Base-by-base conservation (phyloP, 2,888 invertebrate species). In the Metacarcinus magister region DNA sequence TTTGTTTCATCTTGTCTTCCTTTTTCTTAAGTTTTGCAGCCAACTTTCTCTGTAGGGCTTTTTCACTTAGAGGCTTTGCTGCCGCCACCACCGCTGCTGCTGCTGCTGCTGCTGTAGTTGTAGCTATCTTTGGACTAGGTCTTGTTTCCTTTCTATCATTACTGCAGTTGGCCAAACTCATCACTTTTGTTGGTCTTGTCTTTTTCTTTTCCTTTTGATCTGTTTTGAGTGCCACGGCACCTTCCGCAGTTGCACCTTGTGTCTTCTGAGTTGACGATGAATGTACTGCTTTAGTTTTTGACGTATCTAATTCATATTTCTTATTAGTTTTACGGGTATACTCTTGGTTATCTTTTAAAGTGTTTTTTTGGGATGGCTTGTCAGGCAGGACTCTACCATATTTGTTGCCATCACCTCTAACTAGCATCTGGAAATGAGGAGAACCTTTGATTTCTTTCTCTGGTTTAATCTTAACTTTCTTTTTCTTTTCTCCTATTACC, bases 1-100 rank as follows among this genome's bases (percentile, higher is more conserved):
- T 87, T 39, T 39, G 10, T 19, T 28, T 87, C 39, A 16, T 87
- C 39, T 87, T 87, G 39, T 87, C 87, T 39, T 87, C 87, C 39
- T 87, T 32, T 87, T 87, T 87, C n/a, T 39, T 87, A 87, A 87
- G 87, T 87, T 87, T 87, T 32, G 32, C 32, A n/a, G 87, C 87
- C 87, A 87, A 19, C 16, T 39, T 87, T 19, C 32, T 87, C 87
- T 87, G 87, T 39, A 87, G 32, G 39, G 87, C n/a, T 39, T 32
- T 39, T 87, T 87, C 87, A 39, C n/a, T n/a, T 19, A 87, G 32
- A 39, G 87, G 87, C 39, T 87, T 87, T 87, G 87, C 39, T 5
- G 39, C 87, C 16, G 87, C 87, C 10, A 16, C 10, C 2, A 32
- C 39, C 8, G 87, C 10, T n/a, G 0, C 82, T 75, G 19, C 67